phyloP scores from a whole-genome alignment of 1,140 invertebrate species.

The Aphelinus atriplicis region DNA sequence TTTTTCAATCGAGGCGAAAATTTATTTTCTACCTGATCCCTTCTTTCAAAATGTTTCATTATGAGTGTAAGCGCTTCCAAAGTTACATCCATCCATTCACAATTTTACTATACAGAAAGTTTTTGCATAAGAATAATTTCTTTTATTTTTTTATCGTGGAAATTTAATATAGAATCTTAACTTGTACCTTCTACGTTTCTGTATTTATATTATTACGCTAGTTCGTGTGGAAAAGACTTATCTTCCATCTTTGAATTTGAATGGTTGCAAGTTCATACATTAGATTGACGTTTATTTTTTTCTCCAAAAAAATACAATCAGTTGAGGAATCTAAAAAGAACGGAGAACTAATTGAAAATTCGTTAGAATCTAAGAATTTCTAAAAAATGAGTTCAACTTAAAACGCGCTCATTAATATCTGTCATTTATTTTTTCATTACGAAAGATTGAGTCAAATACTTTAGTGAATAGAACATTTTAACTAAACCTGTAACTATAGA shows the following conservation, averaged over 20 bases:
- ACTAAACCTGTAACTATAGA: slow-evolving; percentile 42
- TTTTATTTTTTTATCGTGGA: no score
- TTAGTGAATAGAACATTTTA: slow-evolving; percentile 38
- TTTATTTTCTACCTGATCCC: slow-evolving; percentile 1
- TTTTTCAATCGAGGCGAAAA: neutral
- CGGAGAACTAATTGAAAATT: neutral
- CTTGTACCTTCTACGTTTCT: no score
- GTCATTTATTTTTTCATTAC: slow-evolving; percentile 7
- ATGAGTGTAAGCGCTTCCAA: slow-evolving; percentile 28
- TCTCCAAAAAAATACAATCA: neutral
- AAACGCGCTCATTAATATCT: slow-evolving; percentile 18
- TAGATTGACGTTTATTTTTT: neutral
- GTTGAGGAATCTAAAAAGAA: neutral
- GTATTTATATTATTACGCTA: no score
- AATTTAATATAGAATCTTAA: no score
- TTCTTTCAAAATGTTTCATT: slow-evolving; percentile 1
- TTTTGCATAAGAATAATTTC: no score
- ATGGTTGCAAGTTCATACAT: no score
- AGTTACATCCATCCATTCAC: slow-evolving; percentile 5
- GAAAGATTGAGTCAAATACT: slow-evolving; percentile 35
- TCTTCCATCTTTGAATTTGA: no score
- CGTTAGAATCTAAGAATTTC: neutral
- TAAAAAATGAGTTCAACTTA: slow-evolving; percentile 25
- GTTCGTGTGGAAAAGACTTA: no score
- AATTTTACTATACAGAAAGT: no score